These are phyloP conservation scores for Perodicticus potto DNA, from an alignment of 2,797 vertebrate genomes.

Conservation along the genomic window DNA sequence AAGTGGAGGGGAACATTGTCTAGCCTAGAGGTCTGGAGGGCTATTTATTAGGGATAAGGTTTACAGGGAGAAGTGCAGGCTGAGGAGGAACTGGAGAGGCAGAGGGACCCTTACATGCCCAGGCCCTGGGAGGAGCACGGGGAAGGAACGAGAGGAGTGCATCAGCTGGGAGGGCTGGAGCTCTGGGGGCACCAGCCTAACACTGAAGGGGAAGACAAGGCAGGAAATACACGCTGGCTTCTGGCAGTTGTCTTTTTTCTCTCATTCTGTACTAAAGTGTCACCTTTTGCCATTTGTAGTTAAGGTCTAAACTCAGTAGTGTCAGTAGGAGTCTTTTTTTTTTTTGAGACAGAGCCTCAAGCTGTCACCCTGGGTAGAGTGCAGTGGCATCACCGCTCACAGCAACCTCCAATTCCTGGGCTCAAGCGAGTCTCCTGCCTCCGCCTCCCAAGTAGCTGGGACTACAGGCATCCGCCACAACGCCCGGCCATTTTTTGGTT, in stretches of 20 bases:
- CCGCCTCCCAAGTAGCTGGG: too few relatives aligned
- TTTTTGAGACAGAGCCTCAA: too few relatives aligned
- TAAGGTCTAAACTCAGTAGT: not conserved
- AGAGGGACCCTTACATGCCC: accelerated
- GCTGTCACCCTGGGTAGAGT: too few relatives aligned
- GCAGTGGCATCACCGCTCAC: too few relatives aligned
- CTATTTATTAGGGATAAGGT: not conserved
- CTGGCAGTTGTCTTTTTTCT: too few relatives aligned
- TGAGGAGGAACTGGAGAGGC: not conserved
- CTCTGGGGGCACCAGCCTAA: not conserved
- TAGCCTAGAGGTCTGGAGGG: not conserved
- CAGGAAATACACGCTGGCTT: accelerated
- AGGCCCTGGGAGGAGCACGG: too few relatives aligned
- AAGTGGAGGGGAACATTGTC: accelerated
- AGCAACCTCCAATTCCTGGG: too few relatives aligned
- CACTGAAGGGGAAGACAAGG: too few relatives aligned
- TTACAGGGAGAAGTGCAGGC: not conserved
- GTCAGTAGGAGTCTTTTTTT: too few relatives aligned
- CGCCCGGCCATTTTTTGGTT: too few relatives aligned
- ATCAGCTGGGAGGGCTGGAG: not conserved
- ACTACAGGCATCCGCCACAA: too few relatives aligned
- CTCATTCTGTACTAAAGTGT: not conserved
- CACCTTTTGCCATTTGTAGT: not conserved
- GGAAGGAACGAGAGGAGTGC: accelerated
- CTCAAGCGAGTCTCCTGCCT: too few relatives aligned